Evolutionary conservation across 2,113 vertebrate genomes (phyloP).

Genomic region (Dolichallabes microphthalmus): DNA sequence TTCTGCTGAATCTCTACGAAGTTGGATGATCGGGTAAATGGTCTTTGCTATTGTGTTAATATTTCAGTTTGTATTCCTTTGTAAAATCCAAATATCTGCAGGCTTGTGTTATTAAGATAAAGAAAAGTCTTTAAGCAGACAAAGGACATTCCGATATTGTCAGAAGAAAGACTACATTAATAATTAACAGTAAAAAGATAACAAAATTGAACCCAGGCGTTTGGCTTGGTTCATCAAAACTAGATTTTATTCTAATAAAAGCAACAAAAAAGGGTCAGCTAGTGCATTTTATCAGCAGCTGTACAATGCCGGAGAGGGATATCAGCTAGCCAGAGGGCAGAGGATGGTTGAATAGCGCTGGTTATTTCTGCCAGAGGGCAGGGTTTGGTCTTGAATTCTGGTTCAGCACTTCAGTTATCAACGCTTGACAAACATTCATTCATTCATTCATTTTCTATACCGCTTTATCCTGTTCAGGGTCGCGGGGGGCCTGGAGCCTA

Average conservation of each 20-base stretch:
- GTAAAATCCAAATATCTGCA: constrained; percentile 6
- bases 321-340: neutral
- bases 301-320: neutral
- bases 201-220: neutral
- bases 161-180: neutral
- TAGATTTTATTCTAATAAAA: neutral
- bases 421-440: neutral
- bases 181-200: neutral
- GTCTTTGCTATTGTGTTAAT: neutral
- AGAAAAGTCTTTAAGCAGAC: neutral
- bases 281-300: neutral
- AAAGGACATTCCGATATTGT: neutral
- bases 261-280: neutral
- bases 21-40: neutral
- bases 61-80: constrained; percentile 1
- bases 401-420: too few relatives aligned
- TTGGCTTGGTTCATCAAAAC: neutral
- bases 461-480: too few relatives aligned
- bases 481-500: too few relatives aligned
- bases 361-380: neutral
- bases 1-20: neutral
- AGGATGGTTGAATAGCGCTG: neutral
- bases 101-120: neutral
- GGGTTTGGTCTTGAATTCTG: too few relatives aligned
- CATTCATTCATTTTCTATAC: too few relatives aligned